Percentiles rank a stretch among this genome's conserved stretches.
Conservation (phyloP, 2,888 invertebrate genomes). For the Diplolepis rosae region DNA sequence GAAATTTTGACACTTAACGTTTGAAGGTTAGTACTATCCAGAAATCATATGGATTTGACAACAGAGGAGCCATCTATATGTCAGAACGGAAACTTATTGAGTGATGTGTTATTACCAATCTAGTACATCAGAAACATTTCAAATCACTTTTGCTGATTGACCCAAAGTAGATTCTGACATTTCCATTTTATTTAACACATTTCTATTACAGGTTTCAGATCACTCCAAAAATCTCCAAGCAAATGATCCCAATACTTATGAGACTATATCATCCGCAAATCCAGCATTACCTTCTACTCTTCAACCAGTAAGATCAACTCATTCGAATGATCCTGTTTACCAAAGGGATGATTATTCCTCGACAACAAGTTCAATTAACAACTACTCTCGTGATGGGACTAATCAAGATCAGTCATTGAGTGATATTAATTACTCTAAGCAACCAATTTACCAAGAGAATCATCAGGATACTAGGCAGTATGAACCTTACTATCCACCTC, state of each 20-base stretch:
- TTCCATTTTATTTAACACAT: too few relatives aligned
- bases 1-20: too few relatives aligned
- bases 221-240: constrained; percentile 35
- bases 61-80: too few relatives aligned
- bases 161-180: too few relatives aligned
- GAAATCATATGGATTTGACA: too few relatives aligned
- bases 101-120: too few relatives aligned
- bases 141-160: not conserved
- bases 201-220: not conserved
- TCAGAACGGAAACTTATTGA: too few relatives aligned
- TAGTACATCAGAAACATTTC: too few relatives aligned
- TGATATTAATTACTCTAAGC: not conserved
- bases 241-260: constrained; percentile 35
- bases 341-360: constrained; percentile 45
- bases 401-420: not conserved
- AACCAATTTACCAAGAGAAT: constrained; percentile 34
- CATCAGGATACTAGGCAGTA: constrained; percentile 44
- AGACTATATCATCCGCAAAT: constrained; percentile 32
- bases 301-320: not conserved
- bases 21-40: too few relatives aligned
- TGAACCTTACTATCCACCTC: constrained; percentile 44
- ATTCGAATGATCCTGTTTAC: constrained; percentile 38
- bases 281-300: constrained; percentile 3
- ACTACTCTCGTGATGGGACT: constrained; percentile 36
- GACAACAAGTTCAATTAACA: constrained; percentile 36